Conservation (phyloP, 2,113 vertebrate species). For the Cervus canadensis region DNA sequence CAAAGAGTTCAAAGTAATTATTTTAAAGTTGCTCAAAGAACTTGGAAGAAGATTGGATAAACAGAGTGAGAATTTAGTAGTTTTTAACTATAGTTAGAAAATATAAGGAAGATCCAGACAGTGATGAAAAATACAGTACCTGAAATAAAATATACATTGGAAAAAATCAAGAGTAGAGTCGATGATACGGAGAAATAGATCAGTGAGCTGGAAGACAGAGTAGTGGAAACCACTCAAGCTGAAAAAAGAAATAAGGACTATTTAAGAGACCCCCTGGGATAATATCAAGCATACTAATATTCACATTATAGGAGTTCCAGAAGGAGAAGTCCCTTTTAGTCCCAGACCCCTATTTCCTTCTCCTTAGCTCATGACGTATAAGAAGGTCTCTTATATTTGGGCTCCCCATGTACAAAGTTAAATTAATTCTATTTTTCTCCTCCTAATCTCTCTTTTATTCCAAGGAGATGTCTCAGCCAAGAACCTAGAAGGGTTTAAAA, state of each 20-base stretch:
- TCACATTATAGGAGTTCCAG: neutral
- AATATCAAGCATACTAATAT: neutral
- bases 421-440: neutral
- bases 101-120: neutral
- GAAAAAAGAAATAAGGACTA: neutral
- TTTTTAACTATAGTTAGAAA: neutral
- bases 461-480: neutral
- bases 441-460: neutral
- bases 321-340: neutral
- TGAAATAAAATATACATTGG: neutral
- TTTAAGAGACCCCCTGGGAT: neutral
- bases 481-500: neutral
- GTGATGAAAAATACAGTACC: neutral
- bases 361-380: neutral
- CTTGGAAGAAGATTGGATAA: neutral
- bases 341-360: neutral
- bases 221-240: neutral
- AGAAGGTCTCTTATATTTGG: neutral
- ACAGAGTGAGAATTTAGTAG: neutral
- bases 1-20: neutral
- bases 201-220: neutral
- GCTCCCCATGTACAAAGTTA: neutral
- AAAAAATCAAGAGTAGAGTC: neutral
- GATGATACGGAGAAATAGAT: neutral
- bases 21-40: neutral